phyloP scores from a whole-genome alignment of 2,888 invertebrate species.

The Yponomeuta sedellus region DNA sequence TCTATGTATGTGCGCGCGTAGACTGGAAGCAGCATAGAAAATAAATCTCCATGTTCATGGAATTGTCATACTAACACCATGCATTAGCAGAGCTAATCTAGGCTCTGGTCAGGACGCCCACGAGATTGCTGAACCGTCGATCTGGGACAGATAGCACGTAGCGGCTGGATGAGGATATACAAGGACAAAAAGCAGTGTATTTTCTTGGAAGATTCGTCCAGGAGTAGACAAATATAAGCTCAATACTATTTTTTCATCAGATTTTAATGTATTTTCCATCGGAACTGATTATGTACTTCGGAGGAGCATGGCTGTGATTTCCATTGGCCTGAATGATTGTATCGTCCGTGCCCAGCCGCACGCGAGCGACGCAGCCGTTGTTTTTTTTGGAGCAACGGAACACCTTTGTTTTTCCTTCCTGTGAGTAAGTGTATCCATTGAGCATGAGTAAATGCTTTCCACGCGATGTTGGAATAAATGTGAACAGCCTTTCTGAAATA shows the following conservation, averaged over 20 bases:
- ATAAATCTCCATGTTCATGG: too few species aligned
- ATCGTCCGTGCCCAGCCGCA: conserved; percentile 15
- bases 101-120: too few species aligned
- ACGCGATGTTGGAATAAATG: conserved; percentile 15
- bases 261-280: conserved; percentile 18
- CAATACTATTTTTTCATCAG: not conserved
- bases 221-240: too few species aligned
- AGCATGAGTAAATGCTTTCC: conserved; percentile 17
- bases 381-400: conserved; percentile 18
- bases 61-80: too few species aligned
- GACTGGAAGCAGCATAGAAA: too few species aligned
- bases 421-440: conserved; percentile 17
- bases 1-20: too few species aligned
- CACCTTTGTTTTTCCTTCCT: not conserved
- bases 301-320: conserved; percentile 19
- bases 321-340: conserved; percentile 13
- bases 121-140: too few species aligned
- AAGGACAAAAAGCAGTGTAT: too few species aligned
- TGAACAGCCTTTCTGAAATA: not conserved
- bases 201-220: too few species aligned
- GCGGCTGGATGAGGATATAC: too few species aligned
- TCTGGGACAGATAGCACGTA: too few species aligned
- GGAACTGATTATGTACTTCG: conserved; percentile 13
- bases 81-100: too few species aligned
- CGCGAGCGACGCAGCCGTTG: conserved; percentile 17